Percentiles rank a stretch among this genome's conserved stretches.
These are phyloP conservation scores for Drosophila seguyi DNA, from an alignment of 1,140 invertebrate genomes.

Conservation along the genomic window DNA sequence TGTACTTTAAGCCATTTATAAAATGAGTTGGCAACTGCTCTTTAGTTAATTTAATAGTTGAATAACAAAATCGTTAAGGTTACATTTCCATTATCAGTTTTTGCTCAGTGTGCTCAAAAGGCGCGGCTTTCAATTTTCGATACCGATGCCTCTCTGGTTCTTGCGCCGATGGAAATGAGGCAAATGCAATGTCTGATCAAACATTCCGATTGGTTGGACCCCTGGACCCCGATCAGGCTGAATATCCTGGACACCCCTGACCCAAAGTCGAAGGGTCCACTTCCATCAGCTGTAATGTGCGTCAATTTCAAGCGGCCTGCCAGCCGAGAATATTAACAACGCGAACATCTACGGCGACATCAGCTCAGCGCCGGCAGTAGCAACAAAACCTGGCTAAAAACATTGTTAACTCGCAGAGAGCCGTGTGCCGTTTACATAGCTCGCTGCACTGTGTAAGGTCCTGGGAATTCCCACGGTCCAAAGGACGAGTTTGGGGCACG, in stretches of 20 bases:
- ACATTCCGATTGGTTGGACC: conserved; percentile 70
- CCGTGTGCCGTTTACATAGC: conserved; percentile 72
- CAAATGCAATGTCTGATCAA: conserved; percentile 78
- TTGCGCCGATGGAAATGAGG: conserved; percentile 44
- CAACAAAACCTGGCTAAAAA: conserved; percentile 46
- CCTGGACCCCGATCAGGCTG: conserved; percentile 6
- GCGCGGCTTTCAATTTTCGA: conserved; percentile 56
- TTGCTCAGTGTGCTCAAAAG: conserved; percentile 9
- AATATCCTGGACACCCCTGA: background rate
- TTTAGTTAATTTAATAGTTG: background rate
- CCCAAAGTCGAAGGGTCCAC: background rate
- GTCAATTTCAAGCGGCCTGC: conserved; percentile 62
- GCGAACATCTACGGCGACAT: conserved; percentile 44
- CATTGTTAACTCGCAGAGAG: conserved; percentile 65
- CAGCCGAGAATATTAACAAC: conserved; percentile 74
- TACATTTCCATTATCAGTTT: background rate
- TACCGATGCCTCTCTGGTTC: conserved; percentile 13
- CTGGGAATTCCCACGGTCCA: conserved; percentile 28
- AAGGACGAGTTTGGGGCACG: background rate
- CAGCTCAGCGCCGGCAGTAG: conserved; percentile 17
- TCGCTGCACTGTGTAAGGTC: conserved; percentile 40
- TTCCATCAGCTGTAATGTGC: conserved; percentile 57
- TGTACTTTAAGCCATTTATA: background rate
- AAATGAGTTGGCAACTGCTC: background rate
- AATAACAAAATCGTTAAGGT: background rate